Percentiles rank a stretch among this genome's conserved stretches.
Conservation (phyloP, 2,797 vertebrate genomes). For the Amazona finschi region DNA sequence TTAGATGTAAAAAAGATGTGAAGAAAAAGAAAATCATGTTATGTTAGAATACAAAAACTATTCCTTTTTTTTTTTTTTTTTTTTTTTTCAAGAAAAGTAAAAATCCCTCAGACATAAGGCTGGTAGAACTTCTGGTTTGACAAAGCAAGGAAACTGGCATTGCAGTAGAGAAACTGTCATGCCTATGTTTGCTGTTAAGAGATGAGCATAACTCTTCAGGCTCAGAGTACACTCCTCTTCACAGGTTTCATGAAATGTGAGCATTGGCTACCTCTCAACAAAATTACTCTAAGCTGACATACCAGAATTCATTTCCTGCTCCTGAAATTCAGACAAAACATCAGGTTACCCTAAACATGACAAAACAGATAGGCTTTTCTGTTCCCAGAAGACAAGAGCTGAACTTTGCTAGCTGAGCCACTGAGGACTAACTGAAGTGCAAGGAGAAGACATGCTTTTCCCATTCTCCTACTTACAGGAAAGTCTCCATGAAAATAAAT, state of each 20-base stretch:
- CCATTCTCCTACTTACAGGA: not conserved
- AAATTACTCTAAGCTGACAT: not conserved
- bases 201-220: not conserved
- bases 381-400: not conserved
- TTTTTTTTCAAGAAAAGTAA: not conserved
- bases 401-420: not conserved
- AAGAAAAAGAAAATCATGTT: not conserved
- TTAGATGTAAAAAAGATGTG: not conserved
- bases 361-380: not conserved
- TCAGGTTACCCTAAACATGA: not conserved
- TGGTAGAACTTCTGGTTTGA: not conserved
- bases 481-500: not conserved
- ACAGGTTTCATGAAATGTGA: not conserved
- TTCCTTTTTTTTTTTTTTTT: not conserved
- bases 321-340: not conserved
- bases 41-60: not conserved
- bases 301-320: not conserved
- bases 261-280: not conserved
- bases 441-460: not conserved
- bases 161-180: not conserved
- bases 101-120: not conserved
- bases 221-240: not conserved
- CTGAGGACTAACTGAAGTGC: not conserved
- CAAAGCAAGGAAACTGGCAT: not conserved
- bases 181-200: not conserved